Percentiles rank a stretch among this genome's conserved stretches.
Evolutionary conservation across 2,797 vertebrate genomes (phyloP).

Genomic region (Sciaenops ocellatus): DNA sequence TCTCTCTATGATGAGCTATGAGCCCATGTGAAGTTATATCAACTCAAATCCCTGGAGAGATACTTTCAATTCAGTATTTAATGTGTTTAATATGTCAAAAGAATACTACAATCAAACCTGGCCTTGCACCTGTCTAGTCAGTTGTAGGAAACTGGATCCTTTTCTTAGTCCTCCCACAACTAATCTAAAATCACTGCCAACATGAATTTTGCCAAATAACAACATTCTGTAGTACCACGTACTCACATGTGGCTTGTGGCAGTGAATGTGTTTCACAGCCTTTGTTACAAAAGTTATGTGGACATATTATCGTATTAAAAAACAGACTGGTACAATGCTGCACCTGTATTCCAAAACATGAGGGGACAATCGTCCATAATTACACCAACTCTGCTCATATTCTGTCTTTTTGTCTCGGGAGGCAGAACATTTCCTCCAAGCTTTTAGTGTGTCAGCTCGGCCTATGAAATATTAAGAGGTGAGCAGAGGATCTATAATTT

Average conservation of each 20-base stretch:
- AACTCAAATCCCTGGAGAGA: neutral
- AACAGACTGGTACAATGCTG: neutral
- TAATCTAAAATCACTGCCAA: constrained; percentile 3
- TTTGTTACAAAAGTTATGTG: neutral
- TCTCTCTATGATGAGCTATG: neutral
- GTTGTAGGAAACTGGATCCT: neutral
- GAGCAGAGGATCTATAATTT: constrained; percentile 58
- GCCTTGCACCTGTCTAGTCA: neutral
- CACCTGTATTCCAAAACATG: neutral
- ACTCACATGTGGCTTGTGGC: neutral
- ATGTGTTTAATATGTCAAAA: neutral
- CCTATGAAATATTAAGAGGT: constrained; percentile 64
- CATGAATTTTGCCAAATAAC: neutral
- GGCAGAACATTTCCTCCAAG: constrained; percentile 38
- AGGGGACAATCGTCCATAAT: neutral
- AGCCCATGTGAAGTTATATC: too few relatives aligned
- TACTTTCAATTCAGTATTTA: neutral
- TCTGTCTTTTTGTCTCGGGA: constrained; percentile 15
- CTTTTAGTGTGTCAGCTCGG: constrained; percentile 46
- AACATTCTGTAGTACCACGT: neutral
- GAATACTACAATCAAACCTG: neutral
- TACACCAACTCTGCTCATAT: neutral
- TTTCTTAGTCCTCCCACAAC: neutral
- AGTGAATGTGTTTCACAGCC: neutral
- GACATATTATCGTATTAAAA: neutral